A percentile compares a stretch with the other conserved stretches of the same genome.
These are phyloP conservation scores for Typhlichthys subterraneus DNA, from an alignment of 2,797 vertebrate species.

Conservation along the genomic window DNA sequence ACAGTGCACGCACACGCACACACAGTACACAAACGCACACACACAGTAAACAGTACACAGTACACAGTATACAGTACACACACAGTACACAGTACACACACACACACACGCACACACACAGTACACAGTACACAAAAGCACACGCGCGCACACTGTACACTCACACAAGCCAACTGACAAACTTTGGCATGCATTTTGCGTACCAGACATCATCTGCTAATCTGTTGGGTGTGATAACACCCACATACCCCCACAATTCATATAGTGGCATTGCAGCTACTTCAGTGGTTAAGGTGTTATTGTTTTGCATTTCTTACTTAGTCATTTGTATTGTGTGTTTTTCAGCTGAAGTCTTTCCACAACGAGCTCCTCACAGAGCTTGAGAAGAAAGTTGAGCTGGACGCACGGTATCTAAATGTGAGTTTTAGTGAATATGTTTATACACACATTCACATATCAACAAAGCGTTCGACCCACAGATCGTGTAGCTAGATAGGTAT, in stretches of 20 bases:
- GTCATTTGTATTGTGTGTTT: constrained; percentile 27
- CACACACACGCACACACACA: neutral
- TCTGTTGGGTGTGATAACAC: constrained; percentile 17
- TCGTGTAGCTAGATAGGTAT: too few species aligned
- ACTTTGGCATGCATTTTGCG: neutral
- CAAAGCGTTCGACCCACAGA: too few species aligned
- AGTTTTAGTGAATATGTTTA: constrained; percentile 55
- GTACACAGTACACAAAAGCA: neutral
- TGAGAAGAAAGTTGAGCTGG: constrained; percentile 98
- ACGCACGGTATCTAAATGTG: constrained; percentile 94
- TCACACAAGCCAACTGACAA: neutral
- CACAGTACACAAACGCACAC: too few species aligned
- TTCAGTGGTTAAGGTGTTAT: too few species aligned
- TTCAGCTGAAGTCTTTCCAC: constrained; percentile 94
- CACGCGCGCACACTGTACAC: neutral
- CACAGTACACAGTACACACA: too few species aligned
- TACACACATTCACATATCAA: too few species aligned
- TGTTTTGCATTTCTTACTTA: constrained; percentile 1
- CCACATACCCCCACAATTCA: neutral
- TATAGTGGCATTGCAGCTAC: neutral
- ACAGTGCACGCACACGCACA: too few species aligned
- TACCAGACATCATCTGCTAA: constrained; percentile 13
- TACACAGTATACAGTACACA: neutral
- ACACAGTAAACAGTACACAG: too few species aligned
- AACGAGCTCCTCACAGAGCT: constrained; percentile 93